Evolutionary conservation across 92 coral and sea anemone genomes (phyloP).

Genomic region (Desmophyllum pertusum): DNA sequence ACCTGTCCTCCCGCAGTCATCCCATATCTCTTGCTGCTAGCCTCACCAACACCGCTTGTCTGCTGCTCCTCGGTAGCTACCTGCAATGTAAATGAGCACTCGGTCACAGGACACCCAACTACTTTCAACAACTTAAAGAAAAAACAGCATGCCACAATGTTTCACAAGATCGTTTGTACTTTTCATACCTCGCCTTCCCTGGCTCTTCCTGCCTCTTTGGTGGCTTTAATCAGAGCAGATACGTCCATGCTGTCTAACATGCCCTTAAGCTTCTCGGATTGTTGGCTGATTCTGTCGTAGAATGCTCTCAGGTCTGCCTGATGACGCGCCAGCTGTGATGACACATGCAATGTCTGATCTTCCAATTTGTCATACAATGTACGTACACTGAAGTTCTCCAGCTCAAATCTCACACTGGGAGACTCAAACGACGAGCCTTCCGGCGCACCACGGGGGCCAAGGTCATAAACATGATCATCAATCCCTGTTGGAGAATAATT

Average conservation of each 20-base stretch:
- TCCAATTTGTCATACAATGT: slow-evolving; percentile 95
- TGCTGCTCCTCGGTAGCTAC: slow-evolving; percentile 42
- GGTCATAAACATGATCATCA: slow-evolving; percentile 84
- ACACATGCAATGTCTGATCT: slow-evolving; percentile 97
- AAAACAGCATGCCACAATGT: not conserved
- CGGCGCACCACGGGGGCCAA: slow-evolving; percentile 94
- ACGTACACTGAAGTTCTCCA: slow-evolving; percentile 94
- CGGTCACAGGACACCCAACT: not conserved
- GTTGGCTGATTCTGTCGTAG: slow-evolving; percentile 96
- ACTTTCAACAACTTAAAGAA: not conserved
- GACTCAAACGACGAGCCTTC: slow-evolving; percentile 87
- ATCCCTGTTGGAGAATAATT: slow-evolving; percentile 21
- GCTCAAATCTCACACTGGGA: slow-evolving; percentile 79
- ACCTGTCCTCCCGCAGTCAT: slow-evolving; percentile 87
- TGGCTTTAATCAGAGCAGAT: slow-evolving; percentile 95
- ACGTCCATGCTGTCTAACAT: slow-evolving; percentile 97
- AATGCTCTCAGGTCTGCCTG: slow-evolving; percentile 96
- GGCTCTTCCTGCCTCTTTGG: slow-evolving; percentile 69
- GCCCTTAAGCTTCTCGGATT: slow-evolving; percentile 92
- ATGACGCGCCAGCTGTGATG: slow-evolving; percentile 97
- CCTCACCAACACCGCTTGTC: slow-evolving; percentile 41
- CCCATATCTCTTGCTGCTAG: slow-evolving; percentile 58
- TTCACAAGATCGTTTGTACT: too few relatives aligned
- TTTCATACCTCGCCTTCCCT: slow-evolving; percentile 29
- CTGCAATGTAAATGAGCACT: not conserved